These are phyloP conservation scores for Dicrostonyx torquatus DNA, from an alignment of 2,797 vertebrate genomes.

Conservation along the genomic window DNA sequence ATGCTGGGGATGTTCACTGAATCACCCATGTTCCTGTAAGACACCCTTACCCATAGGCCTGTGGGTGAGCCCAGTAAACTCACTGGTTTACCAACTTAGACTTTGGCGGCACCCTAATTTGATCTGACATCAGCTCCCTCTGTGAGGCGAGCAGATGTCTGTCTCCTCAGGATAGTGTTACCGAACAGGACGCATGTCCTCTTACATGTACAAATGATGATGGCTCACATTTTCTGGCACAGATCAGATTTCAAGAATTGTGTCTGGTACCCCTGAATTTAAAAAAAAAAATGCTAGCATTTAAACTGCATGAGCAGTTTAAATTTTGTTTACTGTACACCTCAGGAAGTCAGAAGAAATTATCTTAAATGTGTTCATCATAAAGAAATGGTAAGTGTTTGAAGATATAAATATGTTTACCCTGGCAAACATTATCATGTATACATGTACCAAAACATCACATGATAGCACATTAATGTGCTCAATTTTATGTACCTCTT, in stretches of 20 bases:
- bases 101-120: not conserved
- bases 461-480: not conserved
- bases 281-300: not conserved
- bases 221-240: not conserved
- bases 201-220: not conserved
- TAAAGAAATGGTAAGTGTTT: not conserved
- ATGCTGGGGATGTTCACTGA: not conserved
- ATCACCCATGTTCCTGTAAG: not conserved
- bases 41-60: not conserved
- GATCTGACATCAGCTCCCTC: not conserved
- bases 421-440: not conserved
- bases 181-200: not conserved
- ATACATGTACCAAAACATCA: not conserved
- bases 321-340: not conserved
- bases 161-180: not conserved
- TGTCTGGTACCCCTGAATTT: not conserved
- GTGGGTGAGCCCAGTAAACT: not conserved
- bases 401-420: not conserved
- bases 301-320: not conserved
- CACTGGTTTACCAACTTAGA: not conserved
- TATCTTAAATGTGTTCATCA: not conserved
- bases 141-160: not conserved
- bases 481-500: not conserved
- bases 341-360: not conserved
- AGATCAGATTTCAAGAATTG: not conserved